Conservation (phyloP, 2,113 vertebrate genomes). For the Sinocyclocheilus rhinocerous region DNA sequence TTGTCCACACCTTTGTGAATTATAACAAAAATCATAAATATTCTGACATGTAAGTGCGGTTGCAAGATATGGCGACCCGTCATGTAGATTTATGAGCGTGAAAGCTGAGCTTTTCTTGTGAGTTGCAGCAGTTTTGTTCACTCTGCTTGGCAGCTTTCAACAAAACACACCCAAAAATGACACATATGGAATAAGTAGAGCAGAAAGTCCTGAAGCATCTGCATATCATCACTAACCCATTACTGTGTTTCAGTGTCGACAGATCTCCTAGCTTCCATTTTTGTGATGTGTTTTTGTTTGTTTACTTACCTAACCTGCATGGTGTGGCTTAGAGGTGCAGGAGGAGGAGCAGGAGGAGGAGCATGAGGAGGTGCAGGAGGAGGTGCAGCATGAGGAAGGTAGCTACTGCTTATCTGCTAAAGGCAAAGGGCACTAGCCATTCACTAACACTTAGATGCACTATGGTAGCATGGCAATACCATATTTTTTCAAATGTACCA, state of each 20-base stretch:
- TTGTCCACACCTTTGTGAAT: neutral
- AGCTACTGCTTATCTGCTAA: neutral
- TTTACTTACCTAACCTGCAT: neutral
- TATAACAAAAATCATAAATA: neutral
- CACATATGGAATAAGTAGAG: neutral
- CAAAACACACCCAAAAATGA: neutral
- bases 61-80: neutral
- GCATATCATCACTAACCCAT: neutral
- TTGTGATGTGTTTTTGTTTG: neutral
- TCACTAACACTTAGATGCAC: neutral
- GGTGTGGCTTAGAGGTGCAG: slow-evolving; percentile 27
- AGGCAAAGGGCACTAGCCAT: neutral
- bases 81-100: neutral
- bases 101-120: neutral
- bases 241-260: neutral
- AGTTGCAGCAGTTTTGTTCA: neutral
- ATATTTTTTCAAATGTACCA: neutral
- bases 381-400: slow-evolving; percentile 23
- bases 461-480: neutral
- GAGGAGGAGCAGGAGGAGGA: slow-evolving; percentile 29
- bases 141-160: neutral
- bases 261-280: neutral
- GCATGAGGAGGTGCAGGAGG: neutral
- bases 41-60: neutral
- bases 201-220: neutral